Conservation (phyloP, 2,113 vertebrate genomes). For the Trematomus loennbergii region DNA sequence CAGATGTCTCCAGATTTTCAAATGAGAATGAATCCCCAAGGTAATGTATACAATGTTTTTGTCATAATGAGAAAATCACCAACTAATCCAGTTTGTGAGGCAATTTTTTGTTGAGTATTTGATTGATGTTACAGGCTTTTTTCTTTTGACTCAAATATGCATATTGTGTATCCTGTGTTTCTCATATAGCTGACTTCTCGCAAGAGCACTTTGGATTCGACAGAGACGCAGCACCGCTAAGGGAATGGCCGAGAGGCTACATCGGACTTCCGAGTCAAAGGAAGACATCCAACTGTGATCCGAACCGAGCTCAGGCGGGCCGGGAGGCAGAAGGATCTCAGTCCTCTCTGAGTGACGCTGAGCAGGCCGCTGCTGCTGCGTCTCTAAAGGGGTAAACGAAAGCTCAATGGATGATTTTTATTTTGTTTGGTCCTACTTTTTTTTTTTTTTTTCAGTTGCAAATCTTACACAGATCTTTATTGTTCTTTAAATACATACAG, state of each 20-base stretch:
- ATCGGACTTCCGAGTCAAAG: slow-evolving; percentile 51
- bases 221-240: slow-evolving; percentile 10
- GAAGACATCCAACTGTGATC: slow-evolving; percentile 73
- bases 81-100: neutral
- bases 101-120: neutral
- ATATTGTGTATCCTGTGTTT: neutral
- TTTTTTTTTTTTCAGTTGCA: slow-evolving; percentile 60
- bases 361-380: slow-evolving; percentile 47
- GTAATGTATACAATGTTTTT: slow-evolving; percentile 70
- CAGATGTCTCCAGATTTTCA: slow-evolving; percentile 81
- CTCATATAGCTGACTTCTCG: slow-evolving; percentile 63
- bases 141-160: too few relatives aligned
- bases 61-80: neutral
- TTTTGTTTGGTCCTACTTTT: too few relatives aligned
- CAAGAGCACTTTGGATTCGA: slow-evolving; percentile 56
- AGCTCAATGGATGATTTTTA: too few relatives aligned
- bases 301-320: slow-evolving; percentile 52
- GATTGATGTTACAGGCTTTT: neutral
- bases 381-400: slow-evolving; percentile 68
- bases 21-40: slow-evolving; percentile 85
- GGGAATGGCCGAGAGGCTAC: slow-evolving; percentile 66
- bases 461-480: slow-evolving; percentile 86
- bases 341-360: slow-evolving; percentile 51
- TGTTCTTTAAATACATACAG: slow-evolving; percentile 77
- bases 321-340: slow-evolving; percentile 52